Conservation (phyloP, 2,113 vertebrate species). For the Axis porcinus region DNA sequence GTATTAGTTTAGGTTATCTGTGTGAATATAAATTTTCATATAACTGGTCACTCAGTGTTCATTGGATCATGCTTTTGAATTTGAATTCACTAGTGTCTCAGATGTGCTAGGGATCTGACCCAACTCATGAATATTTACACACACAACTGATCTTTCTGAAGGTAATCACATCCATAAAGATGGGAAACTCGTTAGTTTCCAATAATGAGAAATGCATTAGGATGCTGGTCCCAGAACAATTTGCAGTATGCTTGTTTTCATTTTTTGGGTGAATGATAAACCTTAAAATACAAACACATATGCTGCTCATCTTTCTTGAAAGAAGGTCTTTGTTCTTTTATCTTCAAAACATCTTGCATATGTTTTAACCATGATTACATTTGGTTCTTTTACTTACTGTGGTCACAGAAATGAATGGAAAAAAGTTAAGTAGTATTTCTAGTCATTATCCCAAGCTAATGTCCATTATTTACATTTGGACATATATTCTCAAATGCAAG, state of each 20-base stretch:
- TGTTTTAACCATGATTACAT: neutral
- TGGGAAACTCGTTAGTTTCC: slow-evolving; percentile 62
- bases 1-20: slow-evolving; percentile 33
- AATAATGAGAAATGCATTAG: slow-evolving; percentile 50
- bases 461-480: neutral
- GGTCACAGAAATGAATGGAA: neutral
- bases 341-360: neutral
- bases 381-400: neutral
- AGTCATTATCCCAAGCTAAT: neutral
- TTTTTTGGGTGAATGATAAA: slow-evolving; percentile 9
- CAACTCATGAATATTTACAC: slow-evolving; percentile 73
- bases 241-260: slow-evolving; percentile 36
- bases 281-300: neutral
- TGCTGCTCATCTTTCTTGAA: neutral
- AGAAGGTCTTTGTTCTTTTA: neutral
- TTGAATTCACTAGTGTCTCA: slow-evolving; percentile 57
- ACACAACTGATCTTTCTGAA: slow-evolving; percentile 62
- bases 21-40: slow-evolving; percentile 60
- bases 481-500: neutral
- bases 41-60: slow-evolving; percentile 56
- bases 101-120: slow-evolving; percentile 14
- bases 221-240: slow-evolving; percentile 16
- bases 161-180: slow-evolving; percentile 66
- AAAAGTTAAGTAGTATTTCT: neutral
- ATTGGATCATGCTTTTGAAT: slow-evolving; percentile 72